Conservation (phyloP, 2,888 invertebrate species). For the Ichneumoninae sp. region DNA sequence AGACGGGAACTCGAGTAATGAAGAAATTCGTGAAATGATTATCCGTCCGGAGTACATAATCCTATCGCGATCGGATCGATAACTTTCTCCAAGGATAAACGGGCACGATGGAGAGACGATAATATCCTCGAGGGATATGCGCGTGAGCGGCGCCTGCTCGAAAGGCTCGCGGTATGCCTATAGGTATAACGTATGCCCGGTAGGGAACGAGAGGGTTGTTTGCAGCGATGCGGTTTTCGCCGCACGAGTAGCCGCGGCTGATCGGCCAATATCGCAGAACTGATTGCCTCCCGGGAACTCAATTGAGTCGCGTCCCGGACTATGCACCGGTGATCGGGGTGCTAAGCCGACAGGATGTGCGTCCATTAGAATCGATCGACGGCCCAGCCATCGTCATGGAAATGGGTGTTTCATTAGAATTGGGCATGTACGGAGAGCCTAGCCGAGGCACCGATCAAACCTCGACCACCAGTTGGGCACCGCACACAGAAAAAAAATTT, state of each 20-base stretch:
- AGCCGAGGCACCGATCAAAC: background rate
- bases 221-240: constrained; percentile 60
- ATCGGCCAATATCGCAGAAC: constrained; percentile 57
- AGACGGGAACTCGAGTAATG: background rate
- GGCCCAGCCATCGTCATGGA: constrained; percentile 20
- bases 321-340: constrained; percentile 5
- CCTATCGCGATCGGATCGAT: constrained; percentile 46
- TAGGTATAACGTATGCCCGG: background rate
- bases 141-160: constrained; percentile 36
- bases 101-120: constrained; percentile 31
- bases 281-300: constrained; percentile 59
- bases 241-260: constrained; percentile 51
- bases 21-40: constrained; percentile 36
- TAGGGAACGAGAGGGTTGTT: constrained; percentile 46
- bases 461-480: background rate
- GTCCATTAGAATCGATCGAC: constrained; percentile 43
- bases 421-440: background rate
- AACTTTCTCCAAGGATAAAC: constrained; percentile 38
- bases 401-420: constrained; percentile 17
- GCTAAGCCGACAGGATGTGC: constrained; percentile 28
- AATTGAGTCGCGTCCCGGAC: constrained; percentile 45
- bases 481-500: too few species aligned
- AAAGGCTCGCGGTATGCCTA: constrained; percentile 17
- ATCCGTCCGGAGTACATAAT: constrained; percentile 31
- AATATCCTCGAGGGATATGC: constrained; percentile 53